These are phyloP conservation scores for Grallaria varia DNA, from an alignment of 2,113 vertebrate species.

Conservation along the genomic window DNA sequence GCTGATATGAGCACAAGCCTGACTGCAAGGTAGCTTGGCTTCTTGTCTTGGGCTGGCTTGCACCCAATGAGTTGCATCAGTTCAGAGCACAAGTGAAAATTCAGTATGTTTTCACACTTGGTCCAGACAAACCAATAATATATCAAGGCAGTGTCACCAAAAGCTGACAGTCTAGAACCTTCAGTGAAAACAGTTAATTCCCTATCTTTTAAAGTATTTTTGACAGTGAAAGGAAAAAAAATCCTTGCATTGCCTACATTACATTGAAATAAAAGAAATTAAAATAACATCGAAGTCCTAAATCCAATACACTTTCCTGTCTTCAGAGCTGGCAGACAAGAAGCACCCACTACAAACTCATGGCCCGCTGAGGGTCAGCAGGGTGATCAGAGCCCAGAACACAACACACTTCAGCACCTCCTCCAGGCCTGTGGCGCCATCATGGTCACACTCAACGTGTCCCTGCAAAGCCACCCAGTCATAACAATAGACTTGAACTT, in stretches of 20 bases:
- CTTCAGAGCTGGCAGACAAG: not conserved
- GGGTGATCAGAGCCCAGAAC: not conserved
- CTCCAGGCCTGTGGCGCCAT: fast-evolving
- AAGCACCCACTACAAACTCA: not conserved
- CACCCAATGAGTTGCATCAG: not conserved
- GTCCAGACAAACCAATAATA: not conserved
- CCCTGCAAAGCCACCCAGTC: not conserved
- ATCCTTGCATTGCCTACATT: not conserved
- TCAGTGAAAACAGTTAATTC: not conserved
- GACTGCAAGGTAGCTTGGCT: not conserved
- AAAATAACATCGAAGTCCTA: not conserved
- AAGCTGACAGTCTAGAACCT: not conserved
- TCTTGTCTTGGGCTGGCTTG: not conserved
- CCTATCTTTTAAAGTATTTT: not conserved
- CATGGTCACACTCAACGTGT: fast-evolving
- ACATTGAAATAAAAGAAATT: not conserved
- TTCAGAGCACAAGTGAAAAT: not conserved
- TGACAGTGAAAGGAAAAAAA: not conserved
- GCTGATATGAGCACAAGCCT: not conserved
- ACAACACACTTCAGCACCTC: not conserved
- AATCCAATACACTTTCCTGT: not conserved
- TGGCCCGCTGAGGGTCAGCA: not conserved
- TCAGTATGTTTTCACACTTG: not conserved
- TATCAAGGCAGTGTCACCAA: not conserved
- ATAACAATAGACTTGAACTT: not conserved